These are phyloP conservation scores for Noctua janthina DNA, from an alignment of 2,888 invertebrate species.

Conservation along the genomic window DNA sequence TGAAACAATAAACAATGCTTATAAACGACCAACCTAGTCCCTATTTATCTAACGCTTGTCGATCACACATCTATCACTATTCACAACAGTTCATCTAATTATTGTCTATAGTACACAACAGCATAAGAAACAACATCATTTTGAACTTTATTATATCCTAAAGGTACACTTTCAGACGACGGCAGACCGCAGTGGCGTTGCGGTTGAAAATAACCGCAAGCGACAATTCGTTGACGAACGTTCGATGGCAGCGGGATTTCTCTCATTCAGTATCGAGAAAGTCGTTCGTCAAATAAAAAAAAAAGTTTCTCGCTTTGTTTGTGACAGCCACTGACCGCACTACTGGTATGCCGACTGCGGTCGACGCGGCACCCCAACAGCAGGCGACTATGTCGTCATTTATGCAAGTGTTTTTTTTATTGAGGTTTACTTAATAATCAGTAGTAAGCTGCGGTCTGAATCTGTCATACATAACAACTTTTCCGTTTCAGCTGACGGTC, in stretches of 20 bases:
- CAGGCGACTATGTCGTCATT: not conserved
- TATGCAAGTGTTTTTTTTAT: not conserved
- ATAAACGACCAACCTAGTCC: constrained; percentile 25
- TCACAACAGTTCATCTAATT: constrained; percentile 61
- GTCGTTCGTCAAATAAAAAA: not conserved
- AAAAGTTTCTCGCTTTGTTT: not conserved
- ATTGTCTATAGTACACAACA: constrained; percentile 37
- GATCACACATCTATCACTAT: constrained; percentile 69
- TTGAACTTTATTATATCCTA: constrained; percentile 30
- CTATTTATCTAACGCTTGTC: constrained; percentile 47
- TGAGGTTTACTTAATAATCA: not conserved
- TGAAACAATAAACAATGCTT: constrained; percentile 22
- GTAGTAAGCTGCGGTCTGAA: not conserved
- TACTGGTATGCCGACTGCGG: not conserved
- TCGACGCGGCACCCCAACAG: not conserved
- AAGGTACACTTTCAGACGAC: not conserved
- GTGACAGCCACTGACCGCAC: not conserved
- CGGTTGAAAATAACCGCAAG: not conserved
- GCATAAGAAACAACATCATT: constrained; percentile 25
- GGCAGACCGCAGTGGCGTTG: not conserved
- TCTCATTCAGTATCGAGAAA: not conserved
- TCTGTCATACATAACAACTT: not conserved
- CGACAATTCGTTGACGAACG: not conserved
- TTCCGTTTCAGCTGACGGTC: not conserved
- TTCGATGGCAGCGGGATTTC: not conserved